A percentile compares a stretch with the other conserved stretches of the same genome.
These are phyloP conservation scores for Nibea albiflora DNA, from an alignment of 2,113 vertebrate genomes.

Conservation along the genomic window DNA sequence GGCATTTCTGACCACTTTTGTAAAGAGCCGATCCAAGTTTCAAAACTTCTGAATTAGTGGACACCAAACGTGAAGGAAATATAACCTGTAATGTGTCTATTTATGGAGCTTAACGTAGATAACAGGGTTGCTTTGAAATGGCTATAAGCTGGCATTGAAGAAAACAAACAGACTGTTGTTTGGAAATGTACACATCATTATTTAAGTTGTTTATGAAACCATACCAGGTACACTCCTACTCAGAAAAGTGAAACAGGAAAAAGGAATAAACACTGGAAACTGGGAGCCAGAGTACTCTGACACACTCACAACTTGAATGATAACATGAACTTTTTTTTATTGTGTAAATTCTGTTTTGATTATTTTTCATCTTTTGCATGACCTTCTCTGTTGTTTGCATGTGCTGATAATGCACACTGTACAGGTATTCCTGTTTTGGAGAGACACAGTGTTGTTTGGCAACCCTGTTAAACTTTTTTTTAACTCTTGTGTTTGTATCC, in stretches of 20 bases:
- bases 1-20: conserved; percentile 33
- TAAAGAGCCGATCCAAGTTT: conserved; percentile 28
- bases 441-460: conserved; percentile 54
- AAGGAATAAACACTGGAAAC: conserved; percentile 27
- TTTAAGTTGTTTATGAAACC: conserved; percentile 7
- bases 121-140: conserved; percentile 42
- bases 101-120: conserved; percentile 64
- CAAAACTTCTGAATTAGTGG: conserved; percentile 11
- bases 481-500: conserved; percentile 71
- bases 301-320: conserved; percentile 35
- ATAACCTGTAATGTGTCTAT: conserved; percentile 35
- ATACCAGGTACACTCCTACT: neutral
- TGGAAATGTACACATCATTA: neutral
- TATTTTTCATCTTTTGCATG: conserved; percentile 68
- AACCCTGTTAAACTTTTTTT: conserved; percentile 55
- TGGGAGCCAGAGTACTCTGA: conserved; percentile 28
- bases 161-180: conserved; percentile 3
- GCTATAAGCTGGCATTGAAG: neutral
- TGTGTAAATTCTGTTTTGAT: conserved; percentile 36
- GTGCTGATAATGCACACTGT: conserved; percentile 70
- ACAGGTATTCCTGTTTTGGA: conserved; percentile 59
- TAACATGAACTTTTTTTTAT: conserved; percentile 45
- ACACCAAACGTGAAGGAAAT: conserved; percentile 27
- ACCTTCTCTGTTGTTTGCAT: conserved; percentile 66
- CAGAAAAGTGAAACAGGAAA: neutral